Evolutionary conservation across 2,113 vertebrate species (phyloP), one percentile per base, ranked within the genome.

Genomic region (Xenopus borealis): DNA sequence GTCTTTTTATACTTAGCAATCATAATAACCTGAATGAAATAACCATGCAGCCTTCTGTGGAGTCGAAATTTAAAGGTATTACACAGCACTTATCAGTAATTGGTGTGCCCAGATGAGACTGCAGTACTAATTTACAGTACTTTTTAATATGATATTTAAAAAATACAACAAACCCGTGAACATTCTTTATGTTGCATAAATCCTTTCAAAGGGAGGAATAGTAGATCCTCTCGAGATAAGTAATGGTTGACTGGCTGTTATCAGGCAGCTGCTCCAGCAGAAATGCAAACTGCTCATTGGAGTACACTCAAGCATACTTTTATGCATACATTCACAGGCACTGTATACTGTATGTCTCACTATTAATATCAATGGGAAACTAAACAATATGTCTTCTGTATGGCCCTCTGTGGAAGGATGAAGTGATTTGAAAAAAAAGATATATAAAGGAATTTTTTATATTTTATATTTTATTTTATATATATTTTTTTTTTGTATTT

Each of bases 81-180:
- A 45, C 84, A 64, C 83, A 82, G 61, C 85, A 84, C 84, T 58
- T 81, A 79, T 88, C 62, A 86, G 81, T 80, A 81, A 82, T 88
- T 66, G 17, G 69, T 83, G 81, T 81, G 78, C 80, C 72, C 85
- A 78, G 81, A 79, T 80, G 72, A 80, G 85, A 82, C 83, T 72
- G 69, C 71, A 82, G 81, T 72, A 86, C 82, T 87, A 79, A n/a
- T n/a, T n/a, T n/a, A n/a, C n/a, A n/a, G 79, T 85, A 85, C 78
- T 85, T 69, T 80, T 85, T 81, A 79, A 74, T 86, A 81, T 89
- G 84, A 89, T 78, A 74, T 81, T 12, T n/a, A 77, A 82, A 89
- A 87, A 78, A 85, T 89, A 90, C 78, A 81, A 83, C 58, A 62
- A 80, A 84, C 84, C 53, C 53, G 46, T 85, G 86, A 83, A 85